Base-by-base conservation (phyloP, 1,140 invertebrate genomes). In the Drosophila insularis region DNA sequence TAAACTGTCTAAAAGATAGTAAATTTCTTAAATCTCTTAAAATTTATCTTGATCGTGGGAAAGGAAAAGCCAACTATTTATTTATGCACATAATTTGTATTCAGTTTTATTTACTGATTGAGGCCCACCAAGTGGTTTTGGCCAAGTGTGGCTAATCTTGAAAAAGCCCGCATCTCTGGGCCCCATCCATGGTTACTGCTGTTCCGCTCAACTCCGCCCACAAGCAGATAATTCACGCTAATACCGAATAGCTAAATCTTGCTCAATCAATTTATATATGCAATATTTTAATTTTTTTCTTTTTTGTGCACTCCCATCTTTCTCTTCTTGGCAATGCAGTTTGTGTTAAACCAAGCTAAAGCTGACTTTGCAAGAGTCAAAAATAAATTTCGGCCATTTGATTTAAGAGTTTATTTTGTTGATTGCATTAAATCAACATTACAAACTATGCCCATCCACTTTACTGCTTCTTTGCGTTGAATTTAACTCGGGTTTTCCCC, bases 231-330 rank as follows among this genome's bases (percentile, higher is more conserved):
- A 68, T 63, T 73, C 50, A 76, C 61, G 66, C 62, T 63, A 23
- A 69, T 69, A 31, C 17, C 43, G 37, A 54, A 13, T 1, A 10
- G 43, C 35, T 32, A 11, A 32, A 39, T 31, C 39, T 74, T 85
- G 53, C 59, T 35, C 78, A 66, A 81, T 37, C 74, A 86, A 81
- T 87, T 85, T 87, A 7, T 32, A 37, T 87, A 79, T 71, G 79
- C 82, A 81, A 75, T 63, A 69, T 72, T 69, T 68, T 67, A 71
- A 71, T 78, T 85, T 85, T 77, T 87, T 31, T 31, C 5, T 85
- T 85, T 85, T 77, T 87, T 75, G 67, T 65, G 54, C 19, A 56
- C 54, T 55, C n/a, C 27, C 14, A 55, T 21, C 19, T 17, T 8
- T 19, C 43, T 50, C 17, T 50, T 43, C 17, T 50, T 67, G 60